Evolutionary conservation across 2,113 vertebrate genomes (phyloP), one percentile per base, ranked within the genome.

Genomic region (Hiodon alosoides): DNA sequence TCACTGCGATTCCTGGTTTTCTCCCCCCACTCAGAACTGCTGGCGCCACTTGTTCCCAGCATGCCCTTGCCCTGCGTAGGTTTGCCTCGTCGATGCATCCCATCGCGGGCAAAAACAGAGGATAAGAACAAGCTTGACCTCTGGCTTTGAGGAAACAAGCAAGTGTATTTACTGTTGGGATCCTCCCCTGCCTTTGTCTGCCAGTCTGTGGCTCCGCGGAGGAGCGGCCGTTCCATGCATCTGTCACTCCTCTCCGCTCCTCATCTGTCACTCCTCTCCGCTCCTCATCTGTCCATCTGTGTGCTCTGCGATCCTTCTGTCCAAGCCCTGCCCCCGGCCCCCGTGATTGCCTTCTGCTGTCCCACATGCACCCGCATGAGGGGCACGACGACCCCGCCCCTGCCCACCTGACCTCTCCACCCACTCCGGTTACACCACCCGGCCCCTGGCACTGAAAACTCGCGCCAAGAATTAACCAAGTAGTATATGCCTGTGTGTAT

Each of bases 211-310:
- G 86, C 83, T 90, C 81, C 87, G 85, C 87, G 83, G 80, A 81
- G 83, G 50, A 5, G 81, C 84, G 87, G 86, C 90, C 87, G 90
- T 82, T 79, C 80, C 79, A 85, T 86, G 88, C 90, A 90, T 90
- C 86, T 90, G 89, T 84, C 86, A 77, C 78, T 79, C 79, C 80
- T 81, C 79, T 80, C 80, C 84, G 85, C 81, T 81, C 79, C 82
- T 86, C 87, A 83, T 78, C 82, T 76, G 80, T 82, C 87, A 31
- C 31, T 31, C 31, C 31, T 52, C 50, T 69, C n/a, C 14, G 2
- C 67, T 14, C 67, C 7, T 0, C 89, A 90, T 89, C 89, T 90
- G 87, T 87, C 85, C 81, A 61, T 31, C 72, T 65, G 72, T 64
- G 67, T 48, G 11, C 67, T 52, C 52, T 65, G 75, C 75, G 59